A percentile compares a stretch with the other conserved stretches of the same genome.
These are phyloP conservation scores for Drosophila dives DNA, from an alignment of 2,888 invertebrate genomes.

Conservation along the genomic window DNA sequence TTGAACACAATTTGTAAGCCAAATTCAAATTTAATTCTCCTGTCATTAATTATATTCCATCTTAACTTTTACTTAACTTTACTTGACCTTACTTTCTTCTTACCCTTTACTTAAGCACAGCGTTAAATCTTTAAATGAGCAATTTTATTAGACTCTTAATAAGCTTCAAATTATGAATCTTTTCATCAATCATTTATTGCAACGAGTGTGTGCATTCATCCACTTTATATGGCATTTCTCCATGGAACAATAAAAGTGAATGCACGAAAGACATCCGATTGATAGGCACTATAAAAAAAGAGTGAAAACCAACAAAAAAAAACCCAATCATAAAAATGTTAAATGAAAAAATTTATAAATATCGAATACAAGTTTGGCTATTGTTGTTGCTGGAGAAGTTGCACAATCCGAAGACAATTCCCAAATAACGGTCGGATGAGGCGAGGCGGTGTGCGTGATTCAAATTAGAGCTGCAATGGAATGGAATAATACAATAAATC, in stretches of 20 bases:
- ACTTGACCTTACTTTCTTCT: neutral
- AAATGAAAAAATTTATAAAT: conserved; percentile 47
- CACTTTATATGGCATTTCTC: conserved; percentile 46
- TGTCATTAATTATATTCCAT: neutral
- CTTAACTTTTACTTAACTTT: neutral
- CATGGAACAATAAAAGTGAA: conserved; percentile 66
- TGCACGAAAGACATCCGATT: conserved; percentile 50
- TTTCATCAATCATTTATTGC: conserved; percentile 21
- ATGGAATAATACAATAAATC: conserved; percentile 71
- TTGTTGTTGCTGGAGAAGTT: conserved; percentile 36
- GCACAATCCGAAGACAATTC: conserved; percentile 51
- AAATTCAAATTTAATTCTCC: neutral
- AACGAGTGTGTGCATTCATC: neutral
- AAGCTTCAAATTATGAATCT: conserved; percentile 1
- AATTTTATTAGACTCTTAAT: conserved; percentile 1
- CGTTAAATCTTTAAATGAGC: neutral
- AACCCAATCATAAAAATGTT: conserved; percentile 36
- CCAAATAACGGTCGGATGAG: conserved; percentile 21
- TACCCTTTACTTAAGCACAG: neutral
- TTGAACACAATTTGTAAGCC: neutral
- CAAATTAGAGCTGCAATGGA: conserved; percentile 63
- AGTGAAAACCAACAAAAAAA: conserved; percentile 32
- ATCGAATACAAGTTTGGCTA: conserved; percentile 39
- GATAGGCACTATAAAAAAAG: conserved; percentile 16
- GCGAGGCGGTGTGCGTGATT: conserved; percentile 65